Conservation (phyloP, 2,797 vertebrate genomes). For the Pagetopsis macropterus region DNA sequence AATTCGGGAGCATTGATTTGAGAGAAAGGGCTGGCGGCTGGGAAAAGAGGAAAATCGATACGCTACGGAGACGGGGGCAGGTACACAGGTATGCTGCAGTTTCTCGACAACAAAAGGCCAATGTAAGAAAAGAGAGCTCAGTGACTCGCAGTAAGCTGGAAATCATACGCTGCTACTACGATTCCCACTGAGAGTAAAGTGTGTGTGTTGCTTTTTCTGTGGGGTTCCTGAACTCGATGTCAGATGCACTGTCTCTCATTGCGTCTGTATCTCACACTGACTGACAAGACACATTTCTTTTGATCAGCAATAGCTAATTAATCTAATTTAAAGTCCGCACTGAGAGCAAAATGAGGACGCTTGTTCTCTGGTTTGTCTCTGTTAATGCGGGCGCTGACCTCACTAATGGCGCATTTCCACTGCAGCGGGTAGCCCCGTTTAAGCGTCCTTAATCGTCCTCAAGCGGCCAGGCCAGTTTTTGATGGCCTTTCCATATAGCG, state of each 20-base stretch:
- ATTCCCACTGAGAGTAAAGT: constrained; percentile 45
- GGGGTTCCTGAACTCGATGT: constrained; percentile 26
- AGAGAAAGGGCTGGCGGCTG: constrained; percentile 35
- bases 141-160: constrained; percentile 47
- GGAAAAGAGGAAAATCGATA: constrained; percentile 67
- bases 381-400: constrained; percentile 23
- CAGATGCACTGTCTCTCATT: constrained; percentile 20
- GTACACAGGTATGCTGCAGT: constrained; percentile 47
- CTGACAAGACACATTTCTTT: constrained; percentile 32
- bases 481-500: no score
- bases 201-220: constrained; percentile 55
- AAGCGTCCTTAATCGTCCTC: no score
- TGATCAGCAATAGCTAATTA: constrained; percentile 42
- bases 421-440: no score
- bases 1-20: constrained; percentile 67
- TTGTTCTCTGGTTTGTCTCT: constrained; percentile 12
- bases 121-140: constrained; percentile 37
- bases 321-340: constrained; percentile 34
- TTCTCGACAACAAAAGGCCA: constrained; percentile 57
- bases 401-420: background rate
- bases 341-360: constrained; percentile 3
- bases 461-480: no score
- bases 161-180: constrained; percentile 41
- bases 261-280: background rate
- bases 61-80: constrained; percentile 38